Evolutionary conservation across 64 coral and sea anemone species (phyloP).

Genomic region (Actinia equina): DNA sequence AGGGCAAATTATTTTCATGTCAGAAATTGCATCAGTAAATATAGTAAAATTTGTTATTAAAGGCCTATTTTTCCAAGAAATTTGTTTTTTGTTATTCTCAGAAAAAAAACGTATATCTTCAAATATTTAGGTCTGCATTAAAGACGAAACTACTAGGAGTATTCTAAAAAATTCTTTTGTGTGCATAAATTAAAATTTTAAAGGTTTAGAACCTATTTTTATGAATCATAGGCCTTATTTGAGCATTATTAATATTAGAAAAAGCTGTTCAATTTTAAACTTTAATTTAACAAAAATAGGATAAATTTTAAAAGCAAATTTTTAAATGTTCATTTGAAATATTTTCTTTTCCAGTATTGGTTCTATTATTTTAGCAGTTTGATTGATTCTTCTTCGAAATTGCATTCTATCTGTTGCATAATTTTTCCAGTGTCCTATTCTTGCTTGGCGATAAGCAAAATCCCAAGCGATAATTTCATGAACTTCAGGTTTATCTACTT

Average conservation of each 20-base stretch:
- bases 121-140: too few species aligned
- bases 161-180: too few species aligned
- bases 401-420: constrained; percentile 10
- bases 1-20: too few species aligned
- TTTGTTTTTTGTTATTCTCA: too few species aligned
- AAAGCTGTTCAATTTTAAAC: not conserved
- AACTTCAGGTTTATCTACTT: not conserved
- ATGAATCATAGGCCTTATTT: not conserved
- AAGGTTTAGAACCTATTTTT: too few species aligned
- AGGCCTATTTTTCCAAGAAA: too few species aligned
- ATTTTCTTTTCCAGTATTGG: constrained; percentile 6
- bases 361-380: not conserved
- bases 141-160: too few species aligned
- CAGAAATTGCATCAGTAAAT: too few species aligned
- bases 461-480: constrained; percentile 15
- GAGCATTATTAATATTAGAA: not conserved
- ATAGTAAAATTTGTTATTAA: too few species aligned
- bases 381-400: not conserved
- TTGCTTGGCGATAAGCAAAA: constrained; percentile 14
- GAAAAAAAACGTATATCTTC: too few species aligned
- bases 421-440: not conserved
- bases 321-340: not conserved
- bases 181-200: too few species aligned
- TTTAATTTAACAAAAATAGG: not conserved
- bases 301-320: not conserved